Evolutionary conservation across 1,140 invertebrate species (phyloP).

Genomic region (Ceratina japonica): DNA sequence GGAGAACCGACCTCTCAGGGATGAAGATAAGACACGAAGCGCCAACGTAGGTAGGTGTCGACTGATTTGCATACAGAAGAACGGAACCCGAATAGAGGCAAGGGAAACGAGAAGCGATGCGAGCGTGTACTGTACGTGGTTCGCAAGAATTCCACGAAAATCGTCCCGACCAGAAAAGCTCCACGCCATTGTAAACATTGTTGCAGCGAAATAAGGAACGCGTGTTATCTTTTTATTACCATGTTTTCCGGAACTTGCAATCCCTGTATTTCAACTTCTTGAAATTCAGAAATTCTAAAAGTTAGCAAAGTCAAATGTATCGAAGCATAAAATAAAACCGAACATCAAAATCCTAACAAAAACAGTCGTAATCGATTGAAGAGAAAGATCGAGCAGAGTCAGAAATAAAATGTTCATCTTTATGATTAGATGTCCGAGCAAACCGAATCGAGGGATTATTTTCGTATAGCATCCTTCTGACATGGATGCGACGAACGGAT

Average conservation of each 20-base stretch:
- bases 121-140: not conserved
- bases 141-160: slow-evolving; percentile 4
- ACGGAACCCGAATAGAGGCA: slow-evolving; percentile 32
- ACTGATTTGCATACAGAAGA: slow-evolving; percentile 68
- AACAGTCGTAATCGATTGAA: too few species aligned
- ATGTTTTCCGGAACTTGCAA: too few species aligned
- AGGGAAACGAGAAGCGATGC: not conserved
- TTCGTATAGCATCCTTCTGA: slow-evolving; percentile 10
- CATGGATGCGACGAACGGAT: slow-evolving; percentile 1
- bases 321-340: too few species aligned
- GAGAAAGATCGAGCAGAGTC: too few species aligned
- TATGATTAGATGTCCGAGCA: too few species aligned
- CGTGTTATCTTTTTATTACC: not conserved
- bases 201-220: not conserved
- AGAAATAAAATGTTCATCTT: too few species aligned
- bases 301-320: too few species aligned
- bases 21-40: slow-evolving; percentile 70
- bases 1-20: slow-evolving; percentile 51
- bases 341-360: too few species aligned
- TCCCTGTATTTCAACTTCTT: too few species aligned
- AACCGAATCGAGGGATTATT: slow-evolving; percentile 9
- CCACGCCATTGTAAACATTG: not conserved
- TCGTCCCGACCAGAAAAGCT: slow-evolving; percentile 24
- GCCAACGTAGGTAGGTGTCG: slow-evolving; percentile 64
- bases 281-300: too few species aligned